Evolutionary conservation across 23 tunicate genomes (phyloP).

Genomic region (Styela clava): DNA sequence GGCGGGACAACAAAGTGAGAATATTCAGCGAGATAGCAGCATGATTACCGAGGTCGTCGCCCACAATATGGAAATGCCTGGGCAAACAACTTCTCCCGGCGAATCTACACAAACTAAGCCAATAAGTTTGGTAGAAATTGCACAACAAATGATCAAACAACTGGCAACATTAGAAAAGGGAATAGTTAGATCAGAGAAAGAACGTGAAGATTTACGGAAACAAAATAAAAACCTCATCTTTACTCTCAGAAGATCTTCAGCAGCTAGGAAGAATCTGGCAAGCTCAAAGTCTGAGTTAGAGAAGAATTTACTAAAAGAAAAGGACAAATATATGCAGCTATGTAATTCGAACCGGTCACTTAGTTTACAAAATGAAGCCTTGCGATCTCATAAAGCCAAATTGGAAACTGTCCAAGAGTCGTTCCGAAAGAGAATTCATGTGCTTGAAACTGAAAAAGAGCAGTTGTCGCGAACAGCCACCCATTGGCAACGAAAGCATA

Average conservation of each 20-base stretch:
- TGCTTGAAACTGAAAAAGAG: neutral
- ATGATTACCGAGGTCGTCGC: neutral
- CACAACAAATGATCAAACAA: conserved; percentile 1
- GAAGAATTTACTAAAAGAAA: neutral
- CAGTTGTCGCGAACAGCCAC: neutral
- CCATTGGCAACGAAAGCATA: neutral
- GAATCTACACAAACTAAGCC: neutral
- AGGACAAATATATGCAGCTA: neutral
- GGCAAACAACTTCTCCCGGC: neutral
- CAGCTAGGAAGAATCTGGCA: neutral
- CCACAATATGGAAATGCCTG: neutral
- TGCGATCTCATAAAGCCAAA: neutral
- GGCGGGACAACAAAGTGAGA: neutral
- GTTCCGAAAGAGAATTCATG: neutral
- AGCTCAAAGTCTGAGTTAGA: neutral
- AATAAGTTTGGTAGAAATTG: neutral
- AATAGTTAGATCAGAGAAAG: neutral
- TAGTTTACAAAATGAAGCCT: neutral
- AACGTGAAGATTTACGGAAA: neutral
- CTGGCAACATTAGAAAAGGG: neutral
- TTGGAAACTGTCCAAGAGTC: conserved; percentile 2
- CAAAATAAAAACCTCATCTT: neutral
- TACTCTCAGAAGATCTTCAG: neutral
- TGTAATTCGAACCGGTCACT: neutral
- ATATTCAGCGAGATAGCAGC: neutral